These are phyloP conservation scores for Macroglossus sobrinus DNA, from an alignment of 2,113 vertebrate genomes.

Conservation along the genomic window DNA sequence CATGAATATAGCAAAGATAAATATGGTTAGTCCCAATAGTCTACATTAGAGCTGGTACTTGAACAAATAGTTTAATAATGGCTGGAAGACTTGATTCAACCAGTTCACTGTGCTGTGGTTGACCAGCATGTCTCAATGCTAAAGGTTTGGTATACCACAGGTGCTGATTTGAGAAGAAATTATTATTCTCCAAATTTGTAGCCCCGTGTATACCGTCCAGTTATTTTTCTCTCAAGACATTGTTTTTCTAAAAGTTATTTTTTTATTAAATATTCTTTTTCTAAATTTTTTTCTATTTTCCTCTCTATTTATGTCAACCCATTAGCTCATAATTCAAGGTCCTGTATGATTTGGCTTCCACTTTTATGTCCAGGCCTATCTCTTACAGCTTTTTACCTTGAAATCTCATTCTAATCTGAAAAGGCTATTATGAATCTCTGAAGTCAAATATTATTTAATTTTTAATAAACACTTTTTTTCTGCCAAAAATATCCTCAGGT, in stretches of 20 bases:
- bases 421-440: background rate
- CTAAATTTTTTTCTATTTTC: background rate
- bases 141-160: background rate
- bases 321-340: background rate
- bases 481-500: background rate
- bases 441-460: background rate
- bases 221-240: background rate
- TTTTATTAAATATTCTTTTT: background rate
- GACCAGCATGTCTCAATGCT: background rate
- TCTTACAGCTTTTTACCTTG: background rate
- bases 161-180: background rate
- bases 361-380: background rate
- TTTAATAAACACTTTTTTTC: background rate
- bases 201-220: background rate
- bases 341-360: background rate
- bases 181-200: background rate
- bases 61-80: background rate
- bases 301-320: background rate
- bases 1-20: background rate
- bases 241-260: background rate
- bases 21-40: background rate
- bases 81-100: background rate
- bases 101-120: background rate
- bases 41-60: background rate
- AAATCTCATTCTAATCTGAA: background rate